A percentile compares a stretch with the other conserved stretches of the same genome.
These are phyloP conservation scores for Orchesella cincta DNA, from an alignment of 1,140 invertebrate species.

Conservation along the genomic window DNA sequence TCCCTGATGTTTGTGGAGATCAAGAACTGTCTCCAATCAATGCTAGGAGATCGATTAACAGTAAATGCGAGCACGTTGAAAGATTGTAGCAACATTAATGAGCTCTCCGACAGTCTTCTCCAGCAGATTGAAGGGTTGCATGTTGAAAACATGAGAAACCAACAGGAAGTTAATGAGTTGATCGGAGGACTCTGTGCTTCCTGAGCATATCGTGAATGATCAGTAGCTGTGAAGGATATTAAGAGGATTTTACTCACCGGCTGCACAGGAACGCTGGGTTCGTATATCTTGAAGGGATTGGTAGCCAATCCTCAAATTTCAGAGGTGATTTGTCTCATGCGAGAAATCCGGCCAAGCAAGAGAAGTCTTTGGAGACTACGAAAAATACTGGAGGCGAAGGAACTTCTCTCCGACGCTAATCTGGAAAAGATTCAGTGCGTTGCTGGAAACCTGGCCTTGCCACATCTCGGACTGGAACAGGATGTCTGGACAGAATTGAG, in stretches of 20 bases:
- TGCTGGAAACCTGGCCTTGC: background rate
- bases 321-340: background rate
- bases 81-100: background rate
- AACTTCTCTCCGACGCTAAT: background rate
- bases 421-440: background rate
- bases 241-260: background rate
- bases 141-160: background rate
- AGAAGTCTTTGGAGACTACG: background rate
- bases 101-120: background rate
- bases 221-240: background rate
- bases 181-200: background rate
- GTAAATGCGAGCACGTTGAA: background rate
- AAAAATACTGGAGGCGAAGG: background rate
- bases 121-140: background rate
- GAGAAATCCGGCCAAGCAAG: background rate
- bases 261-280: background rate
- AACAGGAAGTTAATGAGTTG: background rate
- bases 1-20: slow-evolving; percentile 13
- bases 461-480: background rate
- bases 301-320: background rate
- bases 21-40: background rate
- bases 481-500: background rate
- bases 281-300: slow-evolving; percentile 10
- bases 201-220: background rate
- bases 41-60: background rate